These are phyloP conservation scores for Melanotaenia nigrans DNA, from an alignment of 2,797 vertebrate species.

Conservation along the genomic window DNA sequence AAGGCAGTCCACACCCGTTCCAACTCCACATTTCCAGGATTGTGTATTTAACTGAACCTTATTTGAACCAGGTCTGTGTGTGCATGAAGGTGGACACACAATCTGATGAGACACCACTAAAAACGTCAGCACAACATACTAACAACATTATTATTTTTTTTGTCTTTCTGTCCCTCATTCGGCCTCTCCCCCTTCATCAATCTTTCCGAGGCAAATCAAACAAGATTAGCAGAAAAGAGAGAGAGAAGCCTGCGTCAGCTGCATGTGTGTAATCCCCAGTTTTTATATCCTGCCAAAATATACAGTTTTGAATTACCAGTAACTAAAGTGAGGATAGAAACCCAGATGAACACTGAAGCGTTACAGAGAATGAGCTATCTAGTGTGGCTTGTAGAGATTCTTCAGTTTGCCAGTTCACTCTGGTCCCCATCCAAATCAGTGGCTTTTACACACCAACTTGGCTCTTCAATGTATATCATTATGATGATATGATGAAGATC, in stretches of 20 bases:
- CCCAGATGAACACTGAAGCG: slow-evolving; percentile 33
- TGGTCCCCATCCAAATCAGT: slow-evolving; percentile 14
- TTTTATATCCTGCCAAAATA: slow-evolving; percentile 74
- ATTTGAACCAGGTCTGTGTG: slow-evolving; percentile 28
- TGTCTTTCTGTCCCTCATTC: slow-evolving; percentile 39
- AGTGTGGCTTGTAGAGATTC: slow-evolving; percentile 16
- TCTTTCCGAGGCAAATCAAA: slow-evolving; percentile 76
- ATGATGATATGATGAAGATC: slow-evolving; percentile 5
- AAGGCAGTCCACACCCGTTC: slow-evolving; percentile 9
- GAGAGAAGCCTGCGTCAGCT: slow-evolving; percentile 72
- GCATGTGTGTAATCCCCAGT: slow-evolving; percentile 71
- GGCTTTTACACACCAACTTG: slow-evolving; percentile 8
- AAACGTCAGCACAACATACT: slow-evolving; percentile 33
- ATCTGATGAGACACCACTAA: slow-evolving; percentile 31
- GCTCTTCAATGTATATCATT: slow-evolving; percentile 6
- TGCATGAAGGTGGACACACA: slow-evolving; percentile 18
- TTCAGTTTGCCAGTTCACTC: slow-evolving; percentile 6
- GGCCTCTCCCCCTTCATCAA: slow-evolving; percentile 27
- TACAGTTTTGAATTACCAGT: slow-evolving; percentile 48
- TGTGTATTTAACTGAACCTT: slow-evolving; percentile 15
- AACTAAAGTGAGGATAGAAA: slow-evolving; percentile 34
- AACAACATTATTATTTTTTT: slow-evolving; percentile 71
- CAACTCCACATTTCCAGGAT: slow-evolving; percentile 20
- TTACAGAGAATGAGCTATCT: slow-evolving; percentile 12
- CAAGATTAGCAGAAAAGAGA: slow-evolving; percentile 70